A percentile compares a stretch with the other conserved stretches of the same genome.
phyloP scores from a whole-genome alignment of 2,113 vertebrate genomes.

The Piprites chloris region DNA sequence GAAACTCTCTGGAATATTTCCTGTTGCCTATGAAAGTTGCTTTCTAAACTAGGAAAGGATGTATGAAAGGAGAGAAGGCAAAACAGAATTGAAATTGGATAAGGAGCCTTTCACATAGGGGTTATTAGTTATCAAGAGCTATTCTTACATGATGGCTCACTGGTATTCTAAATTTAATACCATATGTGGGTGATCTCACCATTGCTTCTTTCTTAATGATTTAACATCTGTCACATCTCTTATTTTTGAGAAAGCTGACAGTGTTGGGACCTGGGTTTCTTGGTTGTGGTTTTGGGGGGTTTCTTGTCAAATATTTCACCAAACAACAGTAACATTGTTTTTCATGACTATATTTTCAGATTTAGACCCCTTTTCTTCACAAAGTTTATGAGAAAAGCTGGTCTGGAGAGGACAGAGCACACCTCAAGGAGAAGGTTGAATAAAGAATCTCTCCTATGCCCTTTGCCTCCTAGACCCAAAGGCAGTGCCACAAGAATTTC shows the following conservation, averaged over 20 bases:
- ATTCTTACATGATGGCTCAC: constrained; percentile 31
- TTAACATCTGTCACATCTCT: not conserved
- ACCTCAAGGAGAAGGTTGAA: not conserved
- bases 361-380: not conserved
- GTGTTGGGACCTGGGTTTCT: not conserved
- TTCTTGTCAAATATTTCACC: not conserved
- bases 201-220: not conserved
- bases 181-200: not conserved
- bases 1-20: constrained; percentile 48
- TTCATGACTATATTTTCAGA: not conserved
- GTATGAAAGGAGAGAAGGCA: constrained; percentile 21
- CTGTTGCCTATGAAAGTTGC: constrained; percentile 11
- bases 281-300: not conserved
- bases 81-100: constrained; percentile 35
- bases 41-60: constrained; percentile 22
- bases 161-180: constrained; percentile 17
- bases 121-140: constrained; percentile 46
- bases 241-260: not conserved
- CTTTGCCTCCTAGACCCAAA: not conserved
- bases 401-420: not conserved
- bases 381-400: not conserved
- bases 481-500: not conserved
- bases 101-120: constrained; percentile 7
- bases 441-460: not conserved
- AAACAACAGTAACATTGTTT: not conserved